Conservation (phyloP, 92 coral and sea anemone species). For the Pocillopora grandis region DNA sequence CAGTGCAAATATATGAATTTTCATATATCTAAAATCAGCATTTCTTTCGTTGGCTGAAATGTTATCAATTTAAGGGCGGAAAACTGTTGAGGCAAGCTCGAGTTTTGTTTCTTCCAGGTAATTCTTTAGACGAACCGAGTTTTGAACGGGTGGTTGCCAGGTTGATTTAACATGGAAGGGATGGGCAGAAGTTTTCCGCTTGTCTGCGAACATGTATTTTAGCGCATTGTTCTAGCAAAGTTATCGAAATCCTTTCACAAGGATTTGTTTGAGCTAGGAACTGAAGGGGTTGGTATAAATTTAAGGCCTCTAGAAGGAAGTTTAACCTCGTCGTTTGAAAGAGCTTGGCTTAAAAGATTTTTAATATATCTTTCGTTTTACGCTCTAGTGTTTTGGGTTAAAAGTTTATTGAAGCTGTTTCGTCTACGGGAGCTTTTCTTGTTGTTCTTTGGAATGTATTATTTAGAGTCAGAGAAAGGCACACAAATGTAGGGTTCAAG, state of each 20-base stretch:
- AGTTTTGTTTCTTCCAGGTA: background rate
- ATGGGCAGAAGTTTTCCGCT: background rate
- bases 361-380: slow-evolving; percentile 5
- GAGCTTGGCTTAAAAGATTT: background rate
- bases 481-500: background rate
- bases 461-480: background rate
- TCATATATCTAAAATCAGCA: too few species aligned
- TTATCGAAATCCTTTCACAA: slow-evolving; percentile 16
- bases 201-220: background rate
- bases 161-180: slow-evolving; percentile 21
- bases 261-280: slow-evolving; percentile 17
- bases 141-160: slow-evolving; percentile 22
- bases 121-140: slow-evolving; percentile 7
- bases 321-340: slow-evolving; percentile 18
- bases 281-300: background rate
- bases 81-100: slow-evolving; percentile 6
- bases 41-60: slow-evolving; percentile 4
- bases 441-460: background rate
- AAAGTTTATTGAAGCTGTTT: background rate
- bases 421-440: slow-evolving; percentile 14
- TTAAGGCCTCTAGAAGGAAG: slow-evolving; percentile 19
- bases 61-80: background rate
- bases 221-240: slow-evolving; percentile 9
- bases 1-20: too few species aligned
- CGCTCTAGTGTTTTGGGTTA: slow-evolving; percentile 15